Base-by-base conservation (phyloP, 2,888 invertebrate species). In the Heliconius ethilla region DNA sequence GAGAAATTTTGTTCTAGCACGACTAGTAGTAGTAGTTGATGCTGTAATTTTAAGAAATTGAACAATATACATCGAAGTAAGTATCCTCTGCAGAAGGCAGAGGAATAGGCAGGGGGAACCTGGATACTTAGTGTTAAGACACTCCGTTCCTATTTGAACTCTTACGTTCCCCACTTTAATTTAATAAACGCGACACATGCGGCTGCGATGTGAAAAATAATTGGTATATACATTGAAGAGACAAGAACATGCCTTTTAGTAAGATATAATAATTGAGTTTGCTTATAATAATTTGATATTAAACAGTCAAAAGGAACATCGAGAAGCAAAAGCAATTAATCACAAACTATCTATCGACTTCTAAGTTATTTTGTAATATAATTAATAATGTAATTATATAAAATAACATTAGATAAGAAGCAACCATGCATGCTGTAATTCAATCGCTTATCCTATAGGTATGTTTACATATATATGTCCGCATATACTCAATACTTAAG, bases 321-420 rank as follows among this genome's bases (percentile, higher is more conserved):
- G 37, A 33, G 66, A 66, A 67, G 11, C 37, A 37, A 29, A 29
- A n/a, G n/a, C n/a, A n/a, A n/a, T 37, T 66, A 66, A 66, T 22
- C 27, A 33, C 9, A 11, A 67, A 10, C 10, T 10, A 37, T 40
- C 40, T 40, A 25, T 25, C 25, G 40, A 40, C 45, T 40, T 69
- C 13, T 9, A 15, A 7, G 15, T n/a, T 6, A 59, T 37, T 51
- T 51, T 33, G n/a, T 59, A 59, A 37, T 15, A n/a, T 37, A 72
- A 72, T 72, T 15, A 37, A 29, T 33, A 59, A 72, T 15, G 33
- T 59, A 55, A 59, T 72, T 72, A 72, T 59, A 37, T 72, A 72
- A 72, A 59, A 59, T 59, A 13, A 72, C 22, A 70, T 70, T 29
- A 55, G 70, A 70, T 70, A 70, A 33, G 51, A n/a, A n/a, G 40